Evolutionary conservation across 2,113 vertebrate species (phyloP).

Genomic region (Megatriorchis doriae): DNA sequence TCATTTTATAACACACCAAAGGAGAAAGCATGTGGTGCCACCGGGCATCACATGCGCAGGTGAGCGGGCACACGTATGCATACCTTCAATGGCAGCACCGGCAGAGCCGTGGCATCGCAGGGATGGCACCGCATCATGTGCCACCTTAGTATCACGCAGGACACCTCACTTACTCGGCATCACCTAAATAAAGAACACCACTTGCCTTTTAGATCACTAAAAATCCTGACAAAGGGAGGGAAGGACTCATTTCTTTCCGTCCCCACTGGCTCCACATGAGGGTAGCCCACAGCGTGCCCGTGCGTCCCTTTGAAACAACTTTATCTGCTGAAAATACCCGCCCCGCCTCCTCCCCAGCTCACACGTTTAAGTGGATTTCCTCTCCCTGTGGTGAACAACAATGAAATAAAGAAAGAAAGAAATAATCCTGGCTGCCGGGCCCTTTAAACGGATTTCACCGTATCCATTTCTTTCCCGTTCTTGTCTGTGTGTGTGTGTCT

Average conservation of each 20-base stretch:
- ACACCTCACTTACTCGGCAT: neutral
- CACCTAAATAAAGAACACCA: neutral
- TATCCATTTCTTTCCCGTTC: neutral
- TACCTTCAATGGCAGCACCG: rapidly evolving
- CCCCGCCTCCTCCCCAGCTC: neutral
- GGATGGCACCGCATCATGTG: rapidly evolving
- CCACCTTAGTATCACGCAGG: neutral
- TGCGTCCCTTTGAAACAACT: neutral
- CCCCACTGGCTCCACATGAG: rapidly evolving
- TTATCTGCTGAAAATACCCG: neutral
- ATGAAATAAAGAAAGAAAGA: neutral
- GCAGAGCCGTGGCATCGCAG: rapidly evolving
- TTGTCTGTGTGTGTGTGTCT: neutral
- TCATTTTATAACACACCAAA: neutral
- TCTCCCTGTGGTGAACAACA: neutral
- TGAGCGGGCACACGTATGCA: rapidly evolving
- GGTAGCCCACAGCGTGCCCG: rapidly evolving
- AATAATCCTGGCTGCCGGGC: neutral
- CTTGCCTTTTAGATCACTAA: neutral
- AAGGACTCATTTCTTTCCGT: neutral
- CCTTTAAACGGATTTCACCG: constrained; percentile 16
- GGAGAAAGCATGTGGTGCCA: neutral
- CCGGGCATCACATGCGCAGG: rapidly evolving
- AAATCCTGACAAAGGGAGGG: neutral
- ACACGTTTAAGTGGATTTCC: constrained; percentile 2